Base-by-base conservation (phyloP, 2,888 invertebrate species). In the Germaria angustata region DNA sequence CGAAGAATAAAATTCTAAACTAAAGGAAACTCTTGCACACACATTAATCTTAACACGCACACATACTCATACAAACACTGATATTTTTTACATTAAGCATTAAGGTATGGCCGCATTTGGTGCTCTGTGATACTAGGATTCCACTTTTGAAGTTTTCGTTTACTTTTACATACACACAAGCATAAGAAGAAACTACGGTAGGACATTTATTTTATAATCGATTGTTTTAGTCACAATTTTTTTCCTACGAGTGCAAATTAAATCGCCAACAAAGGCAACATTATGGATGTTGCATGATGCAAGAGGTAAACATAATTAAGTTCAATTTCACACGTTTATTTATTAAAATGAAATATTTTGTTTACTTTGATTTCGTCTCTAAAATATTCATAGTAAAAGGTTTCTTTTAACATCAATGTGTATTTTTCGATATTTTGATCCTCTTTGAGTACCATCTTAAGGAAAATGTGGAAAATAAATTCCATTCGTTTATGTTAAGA, bases 21-120 rank as follows among this genome's bases (percentile, higher is more conserved):
- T 46, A 55, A 65, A 65, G 55, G 46, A 46, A 65, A 44, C 39
- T 53, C 55, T 65, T 17, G n/a, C n/a, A 39, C 49, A 75, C 39
- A 66, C 55, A 75, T 65, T 63, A 53, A 73, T 53, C 63, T 55
- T 34, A 22, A 49, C 44, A 55, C 15, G 11, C n/a, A 73, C 15
- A 7, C 32, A n/a, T 6, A 22, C 32, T n/a, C 11, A 44, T 1
- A 11, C 22, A 46, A 13, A 55, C 53, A 28, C 7, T 28, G 4
- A 28, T 5, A n/a, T n/a, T n/a, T n/a, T n/a, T 2, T 8, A 2
- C 13, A 36, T 36, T 36, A 11, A 59, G 11, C 24, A 46, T n/a
- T n/a, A 39, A 59, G 53, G 34, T 51, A 51, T 39, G 24, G 2
- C 22, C 17, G 73, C 39, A 53, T 53, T 32, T 44, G 63, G 13